Percentiles rank a stretch among this genome's conserved stretches.
Conservation (phyloP, 2,888 invertebrate genomes). For the Platycnemis pennipes region DNA sequence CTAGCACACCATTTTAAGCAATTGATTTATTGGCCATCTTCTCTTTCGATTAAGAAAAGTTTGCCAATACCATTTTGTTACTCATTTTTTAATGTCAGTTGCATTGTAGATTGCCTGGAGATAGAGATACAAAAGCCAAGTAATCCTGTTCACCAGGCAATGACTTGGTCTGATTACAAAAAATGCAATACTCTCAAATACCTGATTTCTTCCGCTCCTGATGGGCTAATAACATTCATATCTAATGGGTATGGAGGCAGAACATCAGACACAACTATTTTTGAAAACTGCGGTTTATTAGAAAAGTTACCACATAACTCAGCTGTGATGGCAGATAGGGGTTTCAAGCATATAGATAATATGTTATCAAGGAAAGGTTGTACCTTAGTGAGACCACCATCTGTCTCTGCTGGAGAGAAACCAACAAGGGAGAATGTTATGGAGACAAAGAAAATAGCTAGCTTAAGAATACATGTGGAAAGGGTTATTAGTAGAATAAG, state of each 20-base stretch:
- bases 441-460: conserved; percentile 47
- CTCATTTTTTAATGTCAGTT: not conserved
- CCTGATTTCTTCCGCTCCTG: conserved; percentile 1
- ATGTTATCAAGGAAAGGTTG: not conserved
- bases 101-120: conserved; percentile 33
- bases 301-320: not conserved
- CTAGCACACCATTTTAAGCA: conserved; percentile 8
- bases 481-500: conserved; percentile 24
- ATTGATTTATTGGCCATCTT: conserved; percentile 3
- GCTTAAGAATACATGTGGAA: conserved; percentile 35
- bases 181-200: conserved; percentile 34
- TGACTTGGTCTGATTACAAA: conserved; percentile 34
- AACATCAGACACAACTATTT: not conserved
- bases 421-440: not conserved
- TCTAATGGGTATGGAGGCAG: conserved; percentile 43
- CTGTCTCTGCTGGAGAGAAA: not conserved
- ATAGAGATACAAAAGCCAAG: conserved; percentile 31
- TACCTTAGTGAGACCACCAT: not conserved
- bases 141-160: not conserved
- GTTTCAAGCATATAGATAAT: conserved; percentile 15
- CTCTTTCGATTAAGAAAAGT: not conserved
- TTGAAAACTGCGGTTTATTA: not conserved
- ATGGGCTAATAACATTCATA: not conserved
- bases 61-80: conserved; percentile 6
- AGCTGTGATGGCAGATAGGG: conserved; percentile 44